Evolutionary conservation across 2,797 vertebrate genomes (phyloP).

Genomic region (Adelosebastes latens): DNA sequence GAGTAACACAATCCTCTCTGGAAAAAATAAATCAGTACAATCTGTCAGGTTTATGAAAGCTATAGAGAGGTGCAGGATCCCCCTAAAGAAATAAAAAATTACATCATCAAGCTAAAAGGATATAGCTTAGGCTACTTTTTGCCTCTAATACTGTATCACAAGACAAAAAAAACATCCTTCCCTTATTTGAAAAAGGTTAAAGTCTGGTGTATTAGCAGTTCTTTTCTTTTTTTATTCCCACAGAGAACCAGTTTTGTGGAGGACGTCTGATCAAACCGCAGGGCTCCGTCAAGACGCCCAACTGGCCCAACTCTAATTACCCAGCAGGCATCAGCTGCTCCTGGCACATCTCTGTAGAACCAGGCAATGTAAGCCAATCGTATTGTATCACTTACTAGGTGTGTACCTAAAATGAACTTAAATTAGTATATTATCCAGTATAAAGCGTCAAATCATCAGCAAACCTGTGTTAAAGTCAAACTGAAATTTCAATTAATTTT

Average conservation of each 20-base stretch:
- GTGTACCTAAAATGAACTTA: neutral
- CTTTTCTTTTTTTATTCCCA: slow-evolving; percentile 10
- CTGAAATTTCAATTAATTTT: neutral
- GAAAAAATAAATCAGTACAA: neutral
- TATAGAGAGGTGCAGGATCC: neutral
- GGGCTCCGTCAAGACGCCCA: slow-evolving; percentile 90
- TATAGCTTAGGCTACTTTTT: too few relatives aligned
- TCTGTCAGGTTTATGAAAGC: neutral
- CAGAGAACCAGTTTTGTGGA: slow-evolving; percentile 92
- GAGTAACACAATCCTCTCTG: neutral
- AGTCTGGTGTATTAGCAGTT: neutral
- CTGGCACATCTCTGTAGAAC: slow-evolving; percentile 91
- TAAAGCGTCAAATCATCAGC: too few relatives aligned
- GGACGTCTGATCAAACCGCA: slow-evolving; percentile 89
- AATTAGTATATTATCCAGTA: neutral
- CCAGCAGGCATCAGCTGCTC: slow-evolving; percentile 94
- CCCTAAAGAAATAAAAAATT: neutral
- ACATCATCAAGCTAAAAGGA: neutral
- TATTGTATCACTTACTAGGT: neutral
- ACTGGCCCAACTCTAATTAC: slow-evolving; percentile 93
- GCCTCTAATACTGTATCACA: neutral
- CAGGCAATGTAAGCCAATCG: slow-evolving; percentile 81
- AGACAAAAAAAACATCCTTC: fast-evolving
- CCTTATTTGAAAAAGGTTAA: neutral
- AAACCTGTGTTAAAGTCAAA: too few relatives aligned